phyloP scores from a whole-genome alignment of 1,140 invertebrate genomes.

The Drosophila punjabiensis region DNA sequence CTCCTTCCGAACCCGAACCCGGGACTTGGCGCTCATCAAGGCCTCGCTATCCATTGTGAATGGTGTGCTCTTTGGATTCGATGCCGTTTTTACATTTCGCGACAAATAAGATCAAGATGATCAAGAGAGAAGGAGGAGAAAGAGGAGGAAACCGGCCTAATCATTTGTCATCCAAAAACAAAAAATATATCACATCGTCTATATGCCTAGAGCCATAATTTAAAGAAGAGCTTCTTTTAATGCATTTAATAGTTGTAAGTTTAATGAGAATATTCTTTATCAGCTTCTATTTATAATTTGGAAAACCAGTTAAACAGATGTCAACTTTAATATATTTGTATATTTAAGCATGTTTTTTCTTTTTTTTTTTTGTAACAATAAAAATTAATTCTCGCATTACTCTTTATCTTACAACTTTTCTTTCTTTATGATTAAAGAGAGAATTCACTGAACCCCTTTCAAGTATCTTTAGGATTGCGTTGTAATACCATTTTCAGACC shows the following conservation, averaged over 20 bases:
- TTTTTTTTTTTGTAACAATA: slow-evolving; percentile 45
- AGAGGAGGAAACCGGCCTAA: not conserved
- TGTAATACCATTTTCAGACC: not conserved
- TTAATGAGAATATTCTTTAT: slow-evolving; percentile 10
- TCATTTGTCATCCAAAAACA: not conserved
- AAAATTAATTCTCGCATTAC: slow-evolving; percentile 42
- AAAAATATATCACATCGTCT: not conserved
- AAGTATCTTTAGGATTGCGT: no score
- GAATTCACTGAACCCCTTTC: no score
- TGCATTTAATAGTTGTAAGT: slow-evolving; percentile 63
- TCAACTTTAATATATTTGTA: slow-evolving; percentile 37
- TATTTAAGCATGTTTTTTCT: slow-evolving; percentile 42
- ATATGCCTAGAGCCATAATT: not conserved
- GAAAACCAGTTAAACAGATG: slow-evolving; percentile 20
- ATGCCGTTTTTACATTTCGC: slow-evolving; percentile 91
- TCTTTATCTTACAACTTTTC: slow-evolving; percentile 8
- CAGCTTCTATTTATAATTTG: slow-evolving; percentile 6
- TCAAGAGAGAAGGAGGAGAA: no score
- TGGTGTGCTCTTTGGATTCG: slow-evolving; percentile 89
- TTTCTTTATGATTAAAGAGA: no score
- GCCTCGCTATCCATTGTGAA: slow-evolving; percentile 90
- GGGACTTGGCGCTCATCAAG: slow-evolving; percentile 90
- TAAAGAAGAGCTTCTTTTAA: slow-evolving; percentile 16
- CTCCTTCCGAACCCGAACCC: slow-evolving; percentile 79
- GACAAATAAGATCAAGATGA: slow-evolving; percentile 79